Base-by-base conservation (phyloP, 1,140 invertebrate genomes). In the Asbolus verrucosus region DNA sequence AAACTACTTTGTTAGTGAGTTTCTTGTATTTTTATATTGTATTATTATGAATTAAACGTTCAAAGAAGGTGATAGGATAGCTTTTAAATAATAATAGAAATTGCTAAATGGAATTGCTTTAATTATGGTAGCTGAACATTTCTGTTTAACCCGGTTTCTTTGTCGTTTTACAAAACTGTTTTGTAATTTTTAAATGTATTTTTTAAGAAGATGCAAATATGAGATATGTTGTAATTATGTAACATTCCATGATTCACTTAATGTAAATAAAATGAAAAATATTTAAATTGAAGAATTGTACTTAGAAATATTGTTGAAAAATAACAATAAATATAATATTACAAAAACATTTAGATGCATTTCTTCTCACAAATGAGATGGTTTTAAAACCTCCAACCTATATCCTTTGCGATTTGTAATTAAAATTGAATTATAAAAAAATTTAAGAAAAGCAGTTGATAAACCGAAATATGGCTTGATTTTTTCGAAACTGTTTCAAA, bases 211-310 rank as follows among this genome's bases (percentile, higher is more conserved):
- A 13, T 54, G 13, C 19, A 9, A 54, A 27, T 27, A 27, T 6
- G 6, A 36, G 33, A 36, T 36, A 36, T 27, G n/a, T 54, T 54
- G 11, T 54, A 54, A 54, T 54, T 33, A 31, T 61, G 21, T 63
- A 62, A 63, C 61, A 63, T 63, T 63, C 61, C 61, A 63, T 41
- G 24, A 39, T 63, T 21, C 15, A 63, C 61, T 63, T 63, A 63
- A 41, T 63, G 33, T 41, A 63, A 63, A 63, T 63, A 63, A 63
- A 54, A 41, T 41, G 11, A 59, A 31, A 62, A 18, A 24, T 27
- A 59, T 59, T 59, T 59, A 59, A 59, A 59, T 24, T 4, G 11
- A 41, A 39, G 36, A 36, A 63, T 62, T 63, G 61, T 63, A 63
- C 61, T 63, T 63, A 63, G 61, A 41, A 24, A 38, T 27, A 63